phyloP scores from a whole-genome alignment of 1,140 invertebrate species.

The Pogonus chalceus region DNA sequence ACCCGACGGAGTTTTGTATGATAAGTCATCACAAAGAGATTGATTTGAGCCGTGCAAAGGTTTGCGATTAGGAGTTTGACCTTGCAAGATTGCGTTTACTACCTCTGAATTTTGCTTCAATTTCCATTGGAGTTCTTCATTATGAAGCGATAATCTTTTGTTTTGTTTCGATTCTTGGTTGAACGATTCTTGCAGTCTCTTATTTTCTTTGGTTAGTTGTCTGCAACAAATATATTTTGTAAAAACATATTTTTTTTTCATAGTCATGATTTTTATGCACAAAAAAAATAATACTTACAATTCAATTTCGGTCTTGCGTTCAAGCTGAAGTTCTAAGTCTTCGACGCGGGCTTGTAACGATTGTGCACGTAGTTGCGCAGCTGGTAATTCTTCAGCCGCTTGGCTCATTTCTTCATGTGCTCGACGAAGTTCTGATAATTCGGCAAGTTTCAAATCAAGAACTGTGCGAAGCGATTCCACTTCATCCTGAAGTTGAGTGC shows the following conservation, averaged over 20 bases:
- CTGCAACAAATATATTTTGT: slow-evolving; percentile 28
- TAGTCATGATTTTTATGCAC: too few species aligned
- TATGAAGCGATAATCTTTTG: slow-evolving; percentile 63
- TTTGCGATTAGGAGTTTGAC: background rate
- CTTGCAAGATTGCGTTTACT: slow-evolving; percentile 25
- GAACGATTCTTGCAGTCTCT: slow-evolving; percentile 56
- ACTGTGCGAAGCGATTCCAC: slow-evolving; percentile 65
- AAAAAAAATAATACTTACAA: slow-evolving; percentile 35
- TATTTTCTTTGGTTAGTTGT: slow-evolving; percentile 49
- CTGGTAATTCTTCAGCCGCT: slow-evolving; percentile 42
- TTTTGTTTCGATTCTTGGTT: slow-evolving; percentile 66
- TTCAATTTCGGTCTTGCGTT: slow-evolving; percentile 44
- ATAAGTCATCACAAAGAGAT: slow-evolving; percentile 18
- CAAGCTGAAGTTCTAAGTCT: slow-evolving; percentile 55
- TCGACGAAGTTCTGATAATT: slow-evolving; percentile 57
- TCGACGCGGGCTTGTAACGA: slow-evolving; percentile 54
- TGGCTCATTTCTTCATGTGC: slow-evolving; percentile 47
- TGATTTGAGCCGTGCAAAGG: slow-evolving; percentile 9
- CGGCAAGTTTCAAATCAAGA: slow-evolving; percentile 61
- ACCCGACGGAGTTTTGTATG: slow-evolving; percentile 26
- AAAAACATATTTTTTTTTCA: too few species aligned
- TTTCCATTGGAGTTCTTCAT: slow-evolving; percentile 79
- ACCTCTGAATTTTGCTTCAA: slow-evolving; percentile 67
- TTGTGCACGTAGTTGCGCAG: slow-evolving; percentile 41
- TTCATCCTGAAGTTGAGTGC: slow-evolving; percentile 28